Base-by-base conservation (phyloP, 2,888 invertebrate genomes). In the Sthenelais limicola region DNA sequence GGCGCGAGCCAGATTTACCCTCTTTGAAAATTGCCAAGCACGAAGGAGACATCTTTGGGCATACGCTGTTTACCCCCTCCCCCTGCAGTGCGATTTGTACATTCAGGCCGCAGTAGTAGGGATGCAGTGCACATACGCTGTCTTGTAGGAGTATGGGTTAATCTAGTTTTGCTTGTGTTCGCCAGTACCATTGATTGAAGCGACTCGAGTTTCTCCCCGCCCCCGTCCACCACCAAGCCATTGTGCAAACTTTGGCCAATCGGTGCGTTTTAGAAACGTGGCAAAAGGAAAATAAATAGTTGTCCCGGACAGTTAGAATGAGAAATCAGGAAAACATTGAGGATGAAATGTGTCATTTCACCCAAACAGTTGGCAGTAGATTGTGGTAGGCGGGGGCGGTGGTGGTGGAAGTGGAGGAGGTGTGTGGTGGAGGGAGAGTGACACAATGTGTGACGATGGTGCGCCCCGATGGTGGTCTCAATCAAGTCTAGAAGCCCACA, bases 101-200 rank as follows among this genome's bases (percentile, higher is more conserved):
- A 51, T 24, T n/a, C n/a, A n/a, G n/a, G n/a, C n/a, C n/a, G n/a
- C n/a, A n/a, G 56, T 30, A 32, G 9, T n/a, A n/a, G 24, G 38
- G 62, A 62, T 62, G 62, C 62, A n/a, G 38, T 24, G 24, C 62
- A 62, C 62, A 62, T 62, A 2, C 26, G 24, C 7, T 18, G 62
- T 2, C 62, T 35, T 62, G 62, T 62, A 12, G 33, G 62, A 43
- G 62, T 38, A 24, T 21, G 3, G 62, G 43, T 43, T 62, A 62
- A 62, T 62, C 62, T 62, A 43, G 62, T 62, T 62, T 62, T 62
- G 62, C 62, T 62, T 38, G 38, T 62, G 62, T 62, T 28, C 21
- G 62, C 62, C 62, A 12, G 35, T 7, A 24, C 24, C 62, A 35
- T 56, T 62, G 62, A 62, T 62, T 62, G 62, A 62, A 38, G 24